Base-by-base conservation (phyloP, 2,797 vertebrate genomes). In the Pipistrellus pygmaeus region DNA sequence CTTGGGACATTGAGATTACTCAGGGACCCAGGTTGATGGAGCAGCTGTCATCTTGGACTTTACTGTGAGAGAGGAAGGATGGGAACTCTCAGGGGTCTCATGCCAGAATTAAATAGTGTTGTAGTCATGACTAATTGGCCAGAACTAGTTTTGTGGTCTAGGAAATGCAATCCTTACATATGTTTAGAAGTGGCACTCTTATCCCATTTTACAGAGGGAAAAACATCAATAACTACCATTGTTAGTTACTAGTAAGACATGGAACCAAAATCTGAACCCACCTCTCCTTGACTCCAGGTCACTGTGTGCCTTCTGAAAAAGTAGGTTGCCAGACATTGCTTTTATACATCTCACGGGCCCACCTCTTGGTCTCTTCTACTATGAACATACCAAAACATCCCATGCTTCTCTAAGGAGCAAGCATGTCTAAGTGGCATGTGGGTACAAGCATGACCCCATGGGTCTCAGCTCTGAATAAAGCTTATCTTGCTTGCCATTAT, bases 401-500 rank as follows among this genome's bases (percentile, higher is more conserved):
- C 3, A 0, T 1, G 23, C 8, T 13, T 73, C 62, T 13, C n/a
- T 7, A 27, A 17, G 69, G 51, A 46, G 11, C 2, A 0, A 11
- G 12, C 8, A 3, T 0, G 1, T 72, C 41, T 68, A 1, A 0
- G 0, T 1, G n/a, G 27, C 3, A 1, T 5, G 7, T 15, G 44
- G 20, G 25, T 30, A 46, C 20, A 20, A 12, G 71, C 53, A 5
- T 1, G 12, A 6, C 30, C 38, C 35, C 17, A 0, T 0, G 12
- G 30, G 41, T 32, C 41, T 82, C 69, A 8, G 38, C 51, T 53
- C 17, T 38, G 32, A 11, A 3, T 13, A 8, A 4, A 30, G 55
- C 20, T 27, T 3, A 5, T 12, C 69, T 35, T 1, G 1, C 27
- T 15, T 2, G 35, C 72, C 38, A 0, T n/a, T 17, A 0, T 3